Evolutionary conservation across 2,797 vertebrate genomes (phyloP).

Genomic region (Mareca penelope): DNA sequence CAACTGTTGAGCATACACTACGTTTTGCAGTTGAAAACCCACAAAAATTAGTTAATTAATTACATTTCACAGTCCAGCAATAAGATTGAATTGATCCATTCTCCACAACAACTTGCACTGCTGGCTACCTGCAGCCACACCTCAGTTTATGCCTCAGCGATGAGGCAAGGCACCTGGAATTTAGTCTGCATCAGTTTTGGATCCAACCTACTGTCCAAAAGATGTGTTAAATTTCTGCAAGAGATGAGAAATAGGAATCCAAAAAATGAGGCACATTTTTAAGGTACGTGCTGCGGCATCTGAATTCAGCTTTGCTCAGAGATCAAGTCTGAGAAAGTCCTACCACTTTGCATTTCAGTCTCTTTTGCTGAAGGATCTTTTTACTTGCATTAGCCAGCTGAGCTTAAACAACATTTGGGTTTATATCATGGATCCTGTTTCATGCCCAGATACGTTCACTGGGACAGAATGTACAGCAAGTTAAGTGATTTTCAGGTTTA

Average conservation of each 20-base stretch:
- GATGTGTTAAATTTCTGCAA: not conserved
- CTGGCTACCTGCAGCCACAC: not conserved
- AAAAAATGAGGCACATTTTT: not conserved
- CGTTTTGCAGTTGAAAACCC: not conserved
- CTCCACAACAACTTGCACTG: not conserved
- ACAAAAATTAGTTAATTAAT: not conserved
- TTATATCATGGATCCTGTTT: not conserved
- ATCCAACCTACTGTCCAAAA: not conserved
- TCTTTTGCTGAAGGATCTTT: not conserved
- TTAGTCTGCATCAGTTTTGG: not conserved
- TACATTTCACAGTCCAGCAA: not conserved
- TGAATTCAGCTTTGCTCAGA: not conserved
- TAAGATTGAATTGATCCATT: not conserved
- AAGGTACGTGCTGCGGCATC: not conserved
- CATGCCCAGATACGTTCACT: not conserved
- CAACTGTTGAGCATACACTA: not conserved
- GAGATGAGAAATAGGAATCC: not conserved
- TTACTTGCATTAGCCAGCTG: not conserved
- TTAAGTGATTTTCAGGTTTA: not conserved
- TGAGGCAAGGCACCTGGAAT: not conserved
- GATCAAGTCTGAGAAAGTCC: not conserved
- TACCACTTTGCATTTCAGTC: not conserved
- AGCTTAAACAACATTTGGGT: not conserved
- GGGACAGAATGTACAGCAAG: not conserved
- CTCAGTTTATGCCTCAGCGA: not conserved